Evolutionary conservation across 2,888 invertebrate genomes (phyloP).

Genomic region (Carabus problematicus): DNA sequence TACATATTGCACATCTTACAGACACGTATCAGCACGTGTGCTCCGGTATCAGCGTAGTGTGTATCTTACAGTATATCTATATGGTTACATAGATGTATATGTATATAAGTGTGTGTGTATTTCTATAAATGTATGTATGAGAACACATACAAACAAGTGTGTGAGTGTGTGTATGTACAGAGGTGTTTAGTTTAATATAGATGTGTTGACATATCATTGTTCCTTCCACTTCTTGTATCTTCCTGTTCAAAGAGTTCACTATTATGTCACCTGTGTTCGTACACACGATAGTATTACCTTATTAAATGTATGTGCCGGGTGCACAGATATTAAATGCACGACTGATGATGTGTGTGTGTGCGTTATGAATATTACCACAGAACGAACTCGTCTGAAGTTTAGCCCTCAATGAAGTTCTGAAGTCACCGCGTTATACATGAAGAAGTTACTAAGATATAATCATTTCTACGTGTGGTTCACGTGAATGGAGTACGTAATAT

Average conservation of each 20-base stretch:
- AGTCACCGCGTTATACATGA: too few species aligned
- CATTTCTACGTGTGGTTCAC: too few species aligned
- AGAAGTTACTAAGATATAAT: too few species aligned
- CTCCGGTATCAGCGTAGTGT: neutral
- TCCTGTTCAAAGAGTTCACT: too few species aligned
- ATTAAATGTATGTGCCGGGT: neutral
- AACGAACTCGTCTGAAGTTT: too few species aligned
- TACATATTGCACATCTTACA: conserved; percentile 35
- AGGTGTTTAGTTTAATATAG: too few species aligned
- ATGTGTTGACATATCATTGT: too few species aligned
- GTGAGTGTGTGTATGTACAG: neutral
- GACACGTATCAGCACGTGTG: too few species aligned
- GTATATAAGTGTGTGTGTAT: neutral
- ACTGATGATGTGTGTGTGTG: conserved; percentile 9
- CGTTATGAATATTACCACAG: conserved; percentile 3
- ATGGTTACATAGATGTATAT: neutral
- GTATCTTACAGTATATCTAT: neutral
- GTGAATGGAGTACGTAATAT: too few species aligned
- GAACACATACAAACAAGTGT: neutral
- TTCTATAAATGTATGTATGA: neutral
- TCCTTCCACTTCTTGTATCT: too few species aligned
- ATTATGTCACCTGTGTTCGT: too few species aligned
- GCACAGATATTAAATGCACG: conserved; percentile 13
- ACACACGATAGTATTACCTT: neutral
- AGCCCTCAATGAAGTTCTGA: too few species aligned